Conservation (phyloP, 2,113 vertebrate species). For the Piprites chloris region DNA sequence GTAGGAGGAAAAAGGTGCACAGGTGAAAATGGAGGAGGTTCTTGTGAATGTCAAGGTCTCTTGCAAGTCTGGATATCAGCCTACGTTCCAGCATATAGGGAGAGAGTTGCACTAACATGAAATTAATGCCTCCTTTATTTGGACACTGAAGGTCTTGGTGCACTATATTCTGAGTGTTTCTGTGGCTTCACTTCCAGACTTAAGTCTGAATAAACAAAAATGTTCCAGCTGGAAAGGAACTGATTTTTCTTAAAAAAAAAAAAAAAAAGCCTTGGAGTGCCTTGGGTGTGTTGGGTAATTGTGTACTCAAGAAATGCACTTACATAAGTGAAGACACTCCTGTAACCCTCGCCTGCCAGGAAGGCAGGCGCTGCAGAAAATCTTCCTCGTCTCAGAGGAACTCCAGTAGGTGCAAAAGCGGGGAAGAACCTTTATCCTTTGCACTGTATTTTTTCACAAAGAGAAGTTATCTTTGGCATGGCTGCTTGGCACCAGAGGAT, state of each 20-base stretch:
- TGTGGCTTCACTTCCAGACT: background rate
- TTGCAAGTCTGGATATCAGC: constrained; percentile 17
- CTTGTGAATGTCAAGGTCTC: background rate
- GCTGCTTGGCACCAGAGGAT: background rate
- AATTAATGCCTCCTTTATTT: background rate
- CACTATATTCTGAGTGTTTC: accelerated
- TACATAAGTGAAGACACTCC: constrained; percentile 53
- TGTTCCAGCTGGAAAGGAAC: background rate
- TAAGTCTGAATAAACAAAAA: background rate
- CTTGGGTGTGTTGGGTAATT: constrained; percentile 47
- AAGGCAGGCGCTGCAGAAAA: background rate
- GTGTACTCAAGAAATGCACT: constrained; percentile 39
- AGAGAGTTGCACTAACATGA: background rate
- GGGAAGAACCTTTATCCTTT: background rate
- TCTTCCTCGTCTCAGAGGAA: background rate
- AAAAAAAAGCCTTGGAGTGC: background rate
- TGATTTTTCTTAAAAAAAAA: background rate
- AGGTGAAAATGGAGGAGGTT: constrained; percentile 45
- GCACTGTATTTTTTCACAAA: background rate
- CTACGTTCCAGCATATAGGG: background rate
- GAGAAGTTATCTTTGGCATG: constrained; percentile 14
- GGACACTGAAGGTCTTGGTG: background rate
- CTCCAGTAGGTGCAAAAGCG: background rate
- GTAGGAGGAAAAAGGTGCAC: background rate
- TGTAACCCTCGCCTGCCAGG: constrained; percentile 16